phyloP scores from a whole-genome alignment of 2,113 vertebrate genomes.

The Apodemus speciosus region DNA sequence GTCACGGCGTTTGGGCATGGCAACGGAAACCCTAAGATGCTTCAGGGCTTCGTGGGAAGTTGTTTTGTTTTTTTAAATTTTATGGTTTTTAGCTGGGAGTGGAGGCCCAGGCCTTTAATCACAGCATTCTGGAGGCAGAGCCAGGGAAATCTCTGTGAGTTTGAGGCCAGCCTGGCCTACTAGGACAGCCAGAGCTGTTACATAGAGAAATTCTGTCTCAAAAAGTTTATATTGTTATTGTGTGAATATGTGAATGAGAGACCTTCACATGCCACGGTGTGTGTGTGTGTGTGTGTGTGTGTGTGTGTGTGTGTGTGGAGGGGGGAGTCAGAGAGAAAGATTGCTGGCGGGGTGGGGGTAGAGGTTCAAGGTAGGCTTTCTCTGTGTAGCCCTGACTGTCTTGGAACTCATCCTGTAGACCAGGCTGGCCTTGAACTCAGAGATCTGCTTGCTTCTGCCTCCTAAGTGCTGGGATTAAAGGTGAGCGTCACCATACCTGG shows the following conservation, averaged over 20 bases:
- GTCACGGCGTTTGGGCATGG: not conserved
- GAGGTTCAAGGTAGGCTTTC: not conserved
- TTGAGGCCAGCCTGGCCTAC: not conserved
- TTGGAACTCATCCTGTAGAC: not conserved
- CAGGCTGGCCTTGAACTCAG: not conserved
- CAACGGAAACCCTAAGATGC: not conserved
- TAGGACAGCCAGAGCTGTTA: not conserved
- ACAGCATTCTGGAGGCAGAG: not conserved
- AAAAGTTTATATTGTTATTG: not conserved
- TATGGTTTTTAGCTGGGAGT: not conserved
- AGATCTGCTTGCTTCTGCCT: not conserved
- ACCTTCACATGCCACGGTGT: not conserved
- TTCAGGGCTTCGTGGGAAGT: not conserved
- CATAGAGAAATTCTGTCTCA: not conserved
- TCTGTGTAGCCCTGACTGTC: not conserved
- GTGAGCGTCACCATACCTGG: accelerated
- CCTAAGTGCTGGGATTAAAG: not conserved
- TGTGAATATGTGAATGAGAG: not conserved
- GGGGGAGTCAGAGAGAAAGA: not conserved
- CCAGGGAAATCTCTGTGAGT: not conserved
- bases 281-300: not conserved
- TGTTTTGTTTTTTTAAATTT: not conserved
- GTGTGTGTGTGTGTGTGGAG: not conserved
- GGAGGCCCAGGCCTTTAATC: not conserved
- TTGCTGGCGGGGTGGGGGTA: no score